These are phyloP conservation scores for Pollenia angustigena DNA, from an alignment of 2,888 invertebrate species.

Conservation along the genomic window DNA sequence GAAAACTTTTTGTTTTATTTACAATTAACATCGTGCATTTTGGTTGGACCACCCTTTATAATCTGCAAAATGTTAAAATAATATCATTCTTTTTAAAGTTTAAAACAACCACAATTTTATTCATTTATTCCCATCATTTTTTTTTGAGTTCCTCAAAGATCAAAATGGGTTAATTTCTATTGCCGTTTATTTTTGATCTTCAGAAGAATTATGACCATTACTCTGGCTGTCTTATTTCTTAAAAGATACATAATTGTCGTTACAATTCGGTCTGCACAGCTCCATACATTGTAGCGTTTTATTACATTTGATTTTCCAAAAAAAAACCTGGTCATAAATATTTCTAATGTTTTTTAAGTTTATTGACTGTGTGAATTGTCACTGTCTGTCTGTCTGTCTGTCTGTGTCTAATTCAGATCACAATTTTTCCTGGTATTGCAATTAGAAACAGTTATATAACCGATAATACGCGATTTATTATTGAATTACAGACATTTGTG, in stretches of 20 bases:
- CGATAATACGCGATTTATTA: constrained; percentile 63
- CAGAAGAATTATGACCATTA: neutral
- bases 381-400: neutral
- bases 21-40: no score
- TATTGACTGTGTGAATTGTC: neutral
- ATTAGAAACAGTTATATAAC: constrained; percentile 67
- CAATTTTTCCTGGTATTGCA: constrained; percentile 31
- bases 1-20: no score
- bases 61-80: no score
- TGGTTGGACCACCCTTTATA: no score
- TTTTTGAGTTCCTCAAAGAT: no score
- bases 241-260: constrained; percentile 4
- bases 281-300: neutral
- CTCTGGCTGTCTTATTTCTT: neutral
- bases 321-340: constrained; percentile 5
- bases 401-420: constrained; percentile 13
- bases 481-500: constrained; percentile 1
- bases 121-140: neutral
- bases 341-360: constrained; percentile 3
- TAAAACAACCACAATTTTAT: no score
- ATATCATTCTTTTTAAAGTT: no score
- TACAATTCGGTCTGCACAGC: neutral
- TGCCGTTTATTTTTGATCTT: neutral
- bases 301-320: neutral
- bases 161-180: neutral